Conservation (phyloP, 1,140 invertebrate species). For the Lepidotrigona ventralis region DNA sequence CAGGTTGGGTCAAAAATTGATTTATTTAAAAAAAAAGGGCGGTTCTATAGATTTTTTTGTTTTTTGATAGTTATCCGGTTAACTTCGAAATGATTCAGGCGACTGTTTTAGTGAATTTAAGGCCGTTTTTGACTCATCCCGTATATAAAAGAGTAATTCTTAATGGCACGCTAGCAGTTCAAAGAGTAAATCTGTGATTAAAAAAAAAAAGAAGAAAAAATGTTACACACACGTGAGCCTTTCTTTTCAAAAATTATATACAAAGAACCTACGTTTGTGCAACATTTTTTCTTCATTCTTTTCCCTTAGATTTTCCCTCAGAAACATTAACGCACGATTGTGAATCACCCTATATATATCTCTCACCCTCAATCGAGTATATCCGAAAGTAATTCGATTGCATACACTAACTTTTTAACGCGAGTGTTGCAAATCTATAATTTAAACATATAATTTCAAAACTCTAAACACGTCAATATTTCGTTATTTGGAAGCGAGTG, state of each 20-base stretch:
- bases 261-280: background rate
- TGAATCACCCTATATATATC: background rate
- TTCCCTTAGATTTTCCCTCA: background rate
- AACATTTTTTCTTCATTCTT: background rate
- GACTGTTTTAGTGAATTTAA: background rate
- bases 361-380: background rate
- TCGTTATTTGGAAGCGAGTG: background rate
- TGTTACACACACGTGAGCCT: background rate
- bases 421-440: background rate
- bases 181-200: background rate
- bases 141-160: background rate
- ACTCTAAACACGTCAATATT: no score
- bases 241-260: background rate
- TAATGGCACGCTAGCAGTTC: background rate
- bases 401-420: no score
- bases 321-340: background rate
- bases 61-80: background rate
- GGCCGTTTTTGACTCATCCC: background rate
- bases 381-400: background rate
- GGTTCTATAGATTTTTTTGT: background rate
- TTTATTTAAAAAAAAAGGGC: no score
- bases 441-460: no score
- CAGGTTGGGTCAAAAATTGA: background rate
- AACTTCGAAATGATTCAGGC: background rate
- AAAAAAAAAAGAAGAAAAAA: background rate